Base-by-base conservation (phyloP, 1,140 invertebrate species). In the Heliothis virescens region DNA sequence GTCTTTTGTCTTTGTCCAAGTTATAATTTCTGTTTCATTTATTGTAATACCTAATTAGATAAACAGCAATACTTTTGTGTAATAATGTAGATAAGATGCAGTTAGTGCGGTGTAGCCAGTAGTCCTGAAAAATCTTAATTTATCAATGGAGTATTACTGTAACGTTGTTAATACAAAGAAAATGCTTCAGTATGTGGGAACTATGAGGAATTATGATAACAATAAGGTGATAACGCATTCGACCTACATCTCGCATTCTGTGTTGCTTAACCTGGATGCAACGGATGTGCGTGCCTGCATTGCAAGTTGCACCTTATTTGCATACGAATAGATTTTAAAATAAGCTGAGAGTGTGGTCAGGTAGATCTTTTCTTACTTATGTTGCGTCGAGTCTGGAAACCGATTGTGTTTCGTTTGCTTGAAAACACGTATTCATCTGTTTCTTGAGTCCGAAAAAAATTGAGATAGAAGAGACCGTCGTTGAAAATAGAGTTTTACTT, bases 231-330 rank as follows among this genome's bases (percentile, higher is more conserved):
- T 87, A 89, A 89, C 79, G 57, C 75, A 55, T 63, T 52, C 73
- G 85, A 82, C 85, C 82, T 80, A 85, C 82, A 85, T 86, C 75
- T 84, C 48, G 55, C 77, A 82, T 85, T 84, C 83, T 82, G 77
- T 80, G 80, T 87, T 88, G 83, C 87, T 79, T 86, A 88, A 89
- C 79, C 83, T 85, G 73, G 81, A 85, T 87, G 84, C 84, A 83
- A 16, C 74, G 77, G 73, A 83, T 77, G 73, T 73, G 29, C 52
- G 59, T 69, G 15, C 18, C 4, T 53, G 60, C 74, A 67, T 16
- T 52, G 41, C 48, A 77, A 65, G 21, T 21, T 77, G 74, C 47
- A 67, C 74, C 59, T 34, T 77, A 77, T 65, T 52, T 34, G n/a
- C 21, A 65, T 55, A 12, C 15, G 9, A 65, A 63, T 67, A 77